These are phyloP conservation scores for Phocides pigmalion DNA, from an alignment of 1,140 invertebrate species.

Conservation along the genomic window DNA sequence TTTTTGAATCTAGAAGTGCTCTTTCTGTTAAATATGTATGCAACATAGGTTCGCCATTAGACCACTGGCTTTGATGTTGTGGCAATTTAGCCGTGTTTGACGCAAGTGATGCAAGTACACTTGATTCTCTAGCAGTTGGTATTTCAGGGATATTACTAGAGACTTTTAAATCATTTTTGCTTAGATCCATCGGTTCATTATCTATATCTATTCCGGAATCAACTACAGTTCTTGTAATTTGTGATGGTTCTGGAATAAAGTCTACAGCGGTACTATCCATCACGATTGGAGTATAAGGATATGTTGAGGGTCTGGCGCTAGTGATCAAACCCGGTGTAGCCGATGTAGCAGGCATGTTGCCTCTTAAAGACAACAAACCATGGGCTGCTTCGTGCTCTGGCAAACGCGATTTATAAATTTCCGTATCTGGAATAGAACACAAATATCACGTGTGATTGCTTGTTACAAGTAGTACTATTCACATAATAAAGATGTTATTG, in stretches of 20 bases:
- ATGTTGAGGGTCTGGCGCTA: slow-evolving; percentile 84
- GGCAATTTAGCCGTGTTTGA: slow-evolving; percentile 86
- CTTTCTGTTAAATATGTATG: slow-evolving; percentile 91
- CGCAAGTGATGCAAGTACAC: slow-evolving; percentile 86
- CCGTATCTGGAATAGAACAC: slow-evolving; percentile 79
- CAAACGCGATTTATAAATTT: slow-evolving; percentile 85
- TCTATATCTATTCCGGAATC: slow-evolving; percentile 60
- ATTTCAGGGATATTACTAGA: slow-evolving; percentile 79
- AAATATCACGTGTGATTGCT: background rate
- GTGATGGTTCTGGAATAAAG: slow-evolving; percentile 48
- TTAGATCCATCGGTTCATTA: slow-evolving; percentile 85
- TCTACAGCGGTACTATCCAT: slow-evolving; percentile 60
- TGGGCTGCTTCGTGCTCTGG: slow-evolving; percentile 95
- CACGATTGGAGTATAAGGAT: slow-evolving; percentile 85
- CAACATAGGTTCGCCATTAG: slow-evolving; percentile 86
- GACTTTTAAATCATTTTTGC: slow-evolving; percentile 73
- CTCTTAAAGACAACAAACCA: slow-evolving; percentile 90
- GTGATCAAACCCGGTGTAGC: slow-evolving; percentile 84
- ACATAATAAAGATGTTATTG: too few relatives aligned
- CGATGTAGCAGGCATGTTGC: slow-evolving; percentile 69
- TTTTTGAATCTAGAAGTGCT: slow-evolving; percentile 89
- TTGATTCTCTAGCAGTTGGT: slow-evolving; percentile 86
- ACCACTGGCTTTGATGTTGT: slow-evolving; percentile 83
- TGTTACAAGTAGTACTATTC: too few relatives aligned
- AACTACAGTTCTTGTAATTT: slow-evolving; percentile 43